Evolutionary conservation across 37 sponge, comb jelly and placozoan species (phyloP).

Genomic region (Petrosia ficiformis): DNA sequence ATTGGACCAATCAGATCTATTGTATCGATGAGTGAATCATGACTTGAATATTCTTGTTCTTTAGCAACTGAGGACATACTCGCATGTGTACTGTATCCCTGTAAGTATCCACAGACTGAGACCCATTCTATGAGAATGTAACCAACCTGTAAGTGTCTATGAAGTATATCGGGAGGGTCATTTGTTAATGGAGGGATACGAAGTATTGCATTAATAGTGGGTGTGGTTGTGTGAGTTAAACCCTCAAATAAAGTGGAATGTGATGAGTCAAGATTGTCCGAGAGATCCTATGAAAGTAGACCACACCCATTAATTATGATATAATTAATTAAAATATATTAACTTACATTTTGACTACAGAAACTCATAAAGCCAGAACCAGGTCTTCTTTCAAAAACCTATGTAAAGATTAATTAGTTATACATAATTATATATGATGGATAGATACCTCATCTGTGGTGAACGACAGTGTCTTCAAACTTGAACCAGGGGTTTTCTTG

Average conservation of each 20-base stretch:
- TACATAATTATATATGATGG: no score
- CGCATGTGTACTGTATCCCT: no score
- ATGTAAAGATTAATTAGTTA: neutral
- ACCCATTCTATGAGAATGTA: no score
- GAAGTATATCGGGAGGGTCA: neutral
- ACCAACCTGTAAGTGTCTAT: neutral
- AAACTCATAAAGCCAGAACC: slow-evolving; percentile 47
- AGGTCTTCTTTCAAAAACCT: slow-evolving; percentile 14
- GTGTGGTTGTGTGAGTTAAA: slow-evolving; percentile 37
- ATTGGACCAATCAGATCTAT: neutral
- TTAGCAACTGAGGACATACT: no score
- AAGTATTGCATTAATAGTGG: slow-evolving; percentile 17
- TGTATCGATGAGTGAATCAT: no score
- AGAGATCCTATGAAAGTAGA: neutral
- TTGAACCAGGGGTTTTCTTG: neutral
- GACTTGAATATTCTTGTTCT: no score
- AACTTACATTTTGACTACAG: slow-evolving; percentile 21
- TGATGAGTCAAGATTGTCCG: neutral
- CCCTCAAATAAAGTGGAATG: slow-evolving; percentile 36
- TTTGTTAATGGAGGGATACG: slow-evolving; percentile 6
- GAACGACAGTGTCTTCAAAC: neutral
- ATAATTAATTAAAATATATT: neutral
- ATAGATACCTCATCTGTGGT: no score
- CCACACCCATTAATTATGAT: neutral
- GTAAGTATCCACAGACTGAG: no score